Evolutionary conservation across 1,140 invertebrate species (phyloP).

Genomic region (Zophobas atratus): DNA sequence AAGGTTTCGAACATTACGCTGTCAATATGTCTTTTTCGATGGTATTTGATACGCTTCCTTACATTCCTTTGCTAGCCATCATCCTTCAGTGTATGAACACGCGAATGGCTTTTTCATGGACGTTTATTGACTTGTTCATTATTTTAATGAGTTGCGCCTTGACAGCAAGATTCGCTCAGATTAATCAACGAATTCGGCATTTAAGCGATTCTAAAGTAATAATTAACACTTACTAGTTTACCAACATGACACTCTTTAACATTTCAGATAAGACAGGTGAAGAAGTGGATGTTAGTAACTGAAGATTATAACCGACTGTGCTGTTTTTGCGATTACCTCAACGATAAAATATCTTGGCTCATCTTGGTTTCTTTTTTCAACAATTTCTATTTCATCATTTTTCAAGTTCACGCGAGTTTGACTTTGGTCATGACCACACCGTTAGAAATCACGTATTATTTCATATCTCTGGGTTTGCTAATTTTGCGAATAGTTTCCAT

Average conservation of each 20-base stretch:
- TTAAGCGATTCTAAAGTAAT: constrained; percentile 9
- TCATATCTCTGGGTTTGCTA: neutral
- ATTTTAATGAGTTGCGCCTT: constrained; percentile 22
- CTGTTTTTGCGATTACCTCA: constrained; percentile 13
- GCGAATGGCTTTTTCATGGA: constrained; percentile 28
- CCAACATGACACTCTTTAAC: too few species aligned
- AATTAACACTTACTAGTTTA: neutral
- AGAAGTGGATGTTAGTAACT: neutral
- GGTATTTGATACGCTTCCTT: constrained; percentile 1
- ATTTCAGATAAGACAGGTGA: neutral
- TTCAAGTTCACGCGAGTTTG: constrained; percentile 3
- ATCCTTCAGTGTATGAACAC: constrained; percentile 12
- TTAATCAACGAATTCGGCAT: constrained; percentile 12
- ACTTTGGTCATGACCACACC: neutral
- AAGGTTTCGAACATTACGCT: constrained; percentile 4
- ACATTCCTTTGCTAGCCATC: neutral
- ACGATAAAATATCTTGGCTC: constrained; percentile 23
- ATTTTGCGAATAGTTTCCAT: constrained; percentile 1
- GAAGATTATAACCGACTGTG: constrained; percentile 23
- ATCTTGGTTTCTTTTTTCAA: constrained; percentile 32
- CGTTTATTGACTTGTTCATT: constrained; percentile 20
- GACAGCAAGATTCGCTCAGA: constrained; percentile 12
- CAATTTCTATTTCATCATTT: constrained; percentile 40
- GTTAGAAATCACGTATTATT: constrained; percentile 19
- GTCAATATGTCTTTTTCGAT: constrained; percentile 13